Evolutionary conservation across 2,113 vertebrate genomes (phyloP).

Genomic region (Barnardius zonarius): DNA sequence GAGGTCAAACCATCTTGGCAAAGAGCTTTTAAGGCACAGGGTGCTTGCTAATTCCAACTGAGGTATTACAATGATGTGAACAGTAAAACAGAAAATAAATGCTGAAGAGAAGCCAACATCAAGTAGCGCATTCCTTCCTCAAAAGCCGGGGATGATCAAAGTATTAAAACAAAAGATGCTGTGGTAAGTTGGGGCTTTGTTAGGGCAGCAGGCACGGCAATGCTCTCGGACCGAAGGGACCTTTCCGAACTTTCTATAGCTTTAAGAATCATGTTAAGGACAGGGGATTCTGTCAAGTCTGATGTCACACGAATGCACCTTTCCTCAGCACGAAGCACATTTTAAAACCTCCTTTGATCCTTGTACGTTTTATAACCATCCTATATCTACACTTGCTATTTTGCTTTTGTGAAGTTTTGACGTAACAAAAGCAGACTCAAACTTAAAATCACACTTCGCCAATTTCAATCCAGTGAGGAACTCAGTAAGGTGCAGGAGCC

Average conservation of each 20-base stretch:
- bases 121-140: neutral
- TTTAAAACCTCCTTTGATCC: neutral
- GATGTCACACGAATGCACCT: rapidly evolving
- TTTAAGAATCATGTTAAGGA: neutral
- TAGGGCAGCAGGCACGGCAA: neutral
- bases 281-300: neutral
- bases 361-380: neutral
- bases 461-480: neutral
- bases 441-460: neutral
- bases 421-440: neutral
- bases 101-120: neutral
- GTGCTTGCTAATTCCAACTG: neutral
- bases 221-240: neutral
- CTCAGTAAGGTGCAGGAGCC: neutral
- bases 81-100: neutral
- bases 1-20: neutral
- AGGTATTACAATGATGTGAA: neutral
- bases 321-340: neutral
- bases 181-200: neutral
- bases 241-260: neutral
- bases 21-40: neutral
- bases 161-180: neutral
- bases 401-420: neutral
- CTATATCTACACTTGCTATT: neutral
- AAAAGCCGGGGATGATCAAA: neutral